Evolutionary conservation across 2,888 invertebrate species (phyloP).

Genomic region (Parthenolecanium corni): DNA sequence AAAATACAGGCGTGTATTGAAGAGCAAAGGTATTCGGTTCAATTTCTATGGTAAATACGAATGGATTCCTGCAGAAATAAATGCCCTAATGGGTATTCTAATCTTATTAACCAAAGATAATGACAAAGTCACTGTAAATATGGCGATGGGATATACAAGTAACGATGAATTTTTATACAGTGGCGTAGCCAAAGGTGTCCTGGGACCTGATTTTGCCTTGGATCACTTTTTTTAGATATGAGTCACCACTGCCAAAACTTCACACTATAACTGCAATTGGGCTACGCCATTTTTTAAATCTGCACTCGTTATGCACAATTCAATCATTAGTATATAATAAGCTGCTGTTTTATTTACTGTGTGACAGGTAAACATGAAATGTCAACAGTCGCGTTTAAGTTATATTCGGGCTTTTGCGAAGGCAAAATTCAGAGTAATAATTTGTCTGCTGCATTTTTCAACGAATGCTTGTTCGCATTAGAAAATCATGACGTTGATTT

Average conservation of each 20-base stretch:
- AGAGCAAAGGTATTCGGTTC: constrained; percentile 20
- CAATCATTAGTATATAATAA: too few species aligned
- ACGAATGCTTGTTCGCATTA: constrained; percentile 17
- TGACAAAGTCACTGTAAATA: not conserved
- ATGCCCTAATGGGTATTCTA: constrained; percentile 16
- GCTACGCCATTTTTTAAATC: too few species aligned
- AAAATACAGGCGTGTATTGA: constrained; percentile 5
- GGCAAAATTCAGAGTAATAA: not conserved
- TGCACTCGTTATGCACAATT: too few species aligned
- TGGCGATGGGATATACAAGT: constrained; percentile 28
- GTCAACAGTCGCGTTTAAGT: not conserved
- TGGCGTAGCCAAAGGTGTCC: too few species aligned
- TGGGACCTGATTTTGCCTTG: too few species aligned
- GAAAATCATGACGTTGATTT: constrained; percentile 8
- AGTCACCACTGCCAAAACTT: not conserved
- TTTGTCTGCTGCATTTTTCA: constrained; percentile 5
- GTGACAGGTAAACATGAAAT: constrained; percentile 17
- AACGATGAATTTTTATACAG: not conserved
- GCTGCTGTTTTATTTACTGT: not conserved
- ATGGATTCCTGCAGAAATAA: constrained; percentile 18
- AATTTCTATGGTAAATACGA: constrained; percentile 21
- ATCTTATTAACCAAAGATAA: constrained; percentile 16
- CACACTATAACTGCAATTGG: not conserved
- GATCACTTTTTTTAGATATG: too few species aligned
- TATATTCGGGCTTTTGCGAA: not conserved